Base-by-base conservation (phyloP, 2,888 invertebrate genomes). In the Ophion ventricosus region DNA sequence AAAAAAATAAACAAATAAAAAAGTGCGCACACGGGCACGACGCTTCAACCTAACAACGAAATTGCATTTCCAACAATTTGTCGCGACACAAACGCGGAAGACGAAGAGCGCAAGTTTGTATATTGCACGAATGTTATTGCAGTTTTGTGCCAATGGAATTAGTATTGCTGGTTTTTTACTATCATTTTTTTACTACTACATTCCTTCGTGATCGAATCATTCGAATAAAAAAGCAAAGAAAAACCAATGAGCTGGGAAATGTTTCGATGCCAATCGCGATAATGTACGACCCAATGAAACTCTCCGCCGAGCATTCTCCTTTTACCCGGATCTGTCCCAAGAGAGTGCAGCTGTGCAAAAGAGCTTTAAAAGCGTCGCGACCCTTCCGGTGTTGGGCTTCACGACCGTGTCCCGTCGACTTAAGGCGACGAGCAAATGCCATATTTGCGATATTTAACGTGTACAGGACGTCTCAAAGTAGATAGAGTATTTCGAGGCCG, bases 381-480 rank as follows among this genome's bases (percentile, higher is more conserved):
- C 83, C 80, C 72, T 83, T 83, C 83, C 83, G 83, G 80, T 79
- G 80, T 76, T 76, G 20, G 80, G 61, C 76, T 72, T 74, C 56
- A 76, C 72, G 73, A 63, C 83, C 14, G 14, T 35, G 81, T 78
- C 56, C 40, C 67, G 73, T 74, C 74, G 67, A 64, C 66, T 59
- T 80, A 56, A 56, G 63, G 66, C 54, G 66, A 25, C 59, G 74
- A 26, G 72, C 63, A 57, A 75, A 75, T 59, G 57, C 74, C 35
- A 25, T 57, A 76, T 66, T 66, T 66, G 35, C 66, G 3, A 54
- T 57, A 57, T 70, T 29, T 20, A 70, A 11, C 5, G 26, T 70
- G 56, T 35, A n/a, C 69, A 26, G 23, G 57, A 20, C 2, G 23
- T 11, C 20, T 23, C 49, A 54, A 54, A 29, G 57, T 69, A 17